Conservation (phyloP, 2,113 vertebrate species). For the Hemichromis elongatus region DNA sequence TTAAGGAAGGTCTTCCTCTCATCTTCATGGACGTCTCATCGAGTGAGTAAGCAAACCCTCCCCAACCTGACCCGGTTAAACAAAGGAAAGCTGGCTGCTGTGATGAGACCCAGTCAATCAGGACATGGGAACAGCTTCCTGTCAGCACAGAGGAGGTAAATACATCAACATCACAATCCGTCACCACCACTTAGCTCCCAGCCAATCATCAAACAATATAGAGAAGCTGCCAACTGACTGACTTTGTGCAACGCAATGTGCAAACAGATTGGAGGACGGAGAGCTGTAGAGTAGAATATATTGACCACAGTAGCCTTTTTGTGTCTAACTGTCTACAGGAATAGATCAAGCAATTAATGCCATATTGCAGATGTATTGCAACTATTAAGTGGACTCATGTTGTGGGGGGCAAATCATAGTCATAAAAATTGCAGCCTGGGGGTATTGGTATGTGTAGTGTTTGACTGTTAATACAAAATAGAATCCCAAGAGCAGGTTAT, state of each 20-base stretch:
- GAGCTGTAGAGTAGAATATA: constrained; percentile 25
- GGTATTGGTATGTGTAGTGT: not conserved
- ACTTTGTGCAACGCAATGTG: constrained; percentile 21
- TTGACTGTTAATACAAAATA: not conserved
- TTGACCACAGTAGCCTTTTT: constrained; percentile 7
- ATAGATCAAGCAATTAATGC: constrained; percentile 38
- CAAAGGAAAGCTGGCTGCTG: constrained; percentile 52
- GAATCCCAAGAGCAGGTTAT: not conserved
- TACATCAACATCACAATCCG: constrained; percentile 65
- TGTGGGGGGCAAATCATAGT: not conserved
- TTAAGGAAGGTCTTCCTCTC: constrained; percentile 66
- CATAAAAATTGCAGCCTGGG: not conserved
- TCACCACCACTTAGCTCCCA: constrained; percentile 57
- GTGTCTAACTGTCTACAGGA: not conserved
- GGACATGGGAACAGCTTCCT: constrained; percentile 44
- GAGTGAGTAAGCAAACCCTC: constrained; percentile 66
- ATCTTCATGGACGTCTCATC: constrained; percentile 66
- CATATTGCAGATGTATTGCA: constrained; percentile 6
- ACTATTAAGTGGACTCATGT: constrained; percentile 28
- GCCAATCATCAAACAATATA: constrained; percentile 60
- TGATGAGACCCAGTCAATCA: constrained; percentile 61
- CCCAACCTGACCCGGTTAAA: constrained; percentile 57
- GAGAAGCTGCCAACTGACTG: constrained; percentile 33
- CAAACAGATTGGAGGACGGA: constrained; percentile 34
- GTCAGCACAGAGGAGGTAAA: constrained; percentile 63